Percentiles rank a stretch among this genome's conserved stretches.
Conservation (phyloP, 1,140 invertebrate species). For the Drosophila saltans region DNA sequence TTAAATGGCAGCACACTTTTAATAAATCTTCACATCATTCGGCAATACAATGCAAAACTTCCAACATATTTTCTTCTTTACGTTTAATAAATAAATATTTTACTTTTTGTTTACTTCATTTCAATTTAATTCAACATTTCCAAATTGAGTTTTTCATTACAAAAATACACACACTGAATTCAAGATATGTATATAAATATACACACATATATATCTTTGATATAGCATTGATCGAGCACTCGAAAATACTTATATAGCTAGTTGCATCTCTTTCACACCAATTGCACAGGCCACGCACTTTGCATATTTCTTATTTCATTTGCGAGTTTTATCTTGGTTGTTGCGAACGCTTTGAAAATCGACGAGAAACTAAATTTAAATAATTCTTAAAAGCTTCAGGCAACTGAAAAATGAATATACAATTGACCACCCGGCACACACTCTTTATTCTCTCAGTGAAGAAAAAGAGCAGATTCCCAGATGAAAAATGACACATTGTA, state of each 20-base stretch:
- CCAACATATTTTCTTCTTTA: conserved; percentile 29
- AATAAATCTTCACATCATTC: conserved; percentile 40
- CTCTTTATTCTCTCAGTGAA: neutral
- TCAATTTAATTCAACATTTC: conserved; percentile 43
- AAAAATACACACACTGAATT: conserved; percentile 32
- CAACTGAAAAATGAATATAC: conserved; percentile 40
- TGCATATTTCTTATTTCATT: conserved; percentile 23
- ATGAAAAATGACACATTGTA: neutral
- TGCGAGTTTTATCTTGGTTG: conserved; percentile 37
- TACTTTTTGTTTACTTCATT: conserved; percentile 64
- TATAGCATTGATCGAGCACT: conserved; percentile 72
- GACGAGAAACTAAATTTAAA: conserved; percentile 79
- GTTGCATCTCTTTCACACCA: conserved; percentile 75
- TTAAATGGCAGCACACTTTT: conserved; percentile 69
- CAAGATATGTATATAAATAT: conserved; percentile 26
- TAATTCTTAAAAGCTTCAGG: conserved; percentile 66
- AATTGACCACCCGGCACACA: conserved; percentile 19
- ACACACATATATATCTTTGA: conserved; percentile 57
- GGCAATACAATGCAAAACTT: conserved; percentile 59
- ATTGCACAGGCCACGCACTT: conserved; percentile 48
- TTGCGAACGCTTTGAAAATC: conserved; percentile 76
- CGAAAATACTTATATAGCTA: conserved; percentile 74
- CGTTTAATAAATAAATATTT: conserved; percentile 38
- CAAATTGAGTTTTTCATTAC: conserved; percentile 53
- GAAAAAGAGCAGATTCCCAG: neutral